phyloP scores from a whole-genome alignment of 2,113 vertebrate species.

The Poeciliopsis retropinna region DNA sequence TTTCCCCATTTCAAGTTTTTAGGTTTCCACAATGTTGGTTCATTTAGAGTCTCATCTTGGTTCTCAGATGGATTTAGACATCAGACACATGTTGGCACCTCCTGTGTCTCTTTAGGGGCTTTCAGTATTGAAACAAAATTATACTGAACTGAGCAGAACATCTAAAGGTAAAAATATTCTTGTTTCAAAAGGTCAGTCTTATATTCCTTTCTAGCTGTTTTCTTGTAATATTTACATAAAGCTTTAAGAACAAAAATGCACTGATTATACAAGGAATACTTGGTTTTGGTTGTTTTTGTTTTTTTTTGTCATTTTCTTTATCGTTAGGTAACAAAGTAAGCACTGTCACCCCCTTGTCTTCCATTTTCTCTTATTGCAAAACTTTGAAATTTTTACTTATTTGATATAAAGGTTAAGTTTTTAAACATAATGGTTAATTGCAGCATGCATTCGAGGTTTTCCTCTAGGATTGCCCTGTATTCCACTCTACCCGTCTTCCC shows the following conservation, averaged over 20 bases:
- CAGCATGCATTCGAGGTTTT: too few relatives aligned
- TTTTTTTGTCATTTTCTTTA: background rate
- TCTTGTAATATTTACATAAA: background rate
- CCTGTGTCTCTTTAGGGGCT: too few relatives aligned
- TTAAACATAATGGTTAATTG: too few relatives aligned
- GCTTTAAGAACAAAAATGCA: too few relatives aligned
- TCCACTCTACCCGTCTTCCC: too few relatives aligned
- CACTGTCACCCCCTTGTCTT: too few relatives aligned
- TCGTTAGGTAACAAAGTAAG: too few relatives aligned
- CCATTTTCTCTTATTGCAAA: too few relatives aligned
- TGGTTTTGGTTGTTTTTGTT: background rate
- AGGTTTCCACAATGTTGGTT: background rate
- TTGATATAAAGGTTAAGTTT: too few relatives aligned
- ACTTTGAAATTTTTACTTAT: too few relatives aligned
- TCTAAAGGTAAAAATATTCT: background rate
- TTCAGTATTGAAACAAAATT: background rate
- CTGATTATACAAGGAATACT: background rate
- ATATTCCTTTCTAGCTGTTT: background rate
- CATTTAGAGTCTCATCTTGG: background rate
- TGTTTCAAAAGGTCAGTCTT: background rate
- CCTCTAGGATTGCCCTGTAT: too few relatives aligned
- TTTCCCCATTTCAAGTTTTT: background rate
- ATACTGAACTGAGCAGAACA: background rate
- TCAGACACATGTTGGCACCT: background rate
- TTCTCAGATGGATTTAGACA: background rate